Conservation (phyloP, 2,888 invertebrate species). For the Epistrophella euchroma region DNA sequence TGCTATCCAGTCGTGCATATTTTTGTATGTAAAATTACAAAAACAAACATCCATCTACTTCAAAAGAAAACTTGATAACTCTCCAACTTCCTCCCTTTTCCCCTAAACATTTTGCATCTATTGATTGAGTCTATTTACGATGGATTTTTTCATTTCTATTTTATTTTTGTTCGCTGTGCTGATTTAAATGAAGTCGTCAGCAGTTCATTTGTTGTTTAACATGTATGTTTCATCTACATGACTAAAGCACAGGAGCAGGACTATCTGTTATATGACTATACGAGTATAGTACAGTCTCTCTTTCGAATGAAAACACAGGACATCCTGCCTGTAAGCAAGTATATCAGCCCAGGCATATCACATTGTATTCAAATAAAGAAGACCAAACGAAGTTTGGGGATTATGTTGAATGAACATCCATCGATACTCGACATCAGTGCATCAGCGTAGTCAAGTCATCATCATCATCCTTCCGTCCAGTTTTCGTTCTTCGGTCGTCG, state of each 20-base stretch:
- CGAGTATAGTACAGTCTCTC: not conserved
- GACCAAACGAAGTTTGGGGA: constrained; percentile 33
- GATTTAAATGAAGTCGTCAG: constrained; percentile 68
- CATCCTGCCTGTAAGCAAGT: constrained; percentile 7
- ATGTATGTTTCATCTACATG: constrained; percentile 45
- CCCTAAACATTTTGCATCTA: constrained; percentile 7
- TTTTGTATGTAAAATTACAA: no score
- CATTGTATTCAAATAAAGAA: constrained; percentile 66
- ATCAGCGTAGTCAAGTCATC: constrained; percentile 21
- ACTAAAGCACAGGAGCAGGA: not conserved
- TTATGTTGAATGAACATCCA: constrained; percentile 17
- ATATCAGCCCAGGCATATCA: constrained; percentile 30
- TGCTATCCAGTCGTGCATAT: no score
- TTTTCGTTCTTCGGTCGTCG: constrained; percentile 9
- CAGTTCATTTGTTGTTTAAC: constrained; percentile 69
- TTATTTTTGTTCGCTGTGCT: constrained; percentile 26
- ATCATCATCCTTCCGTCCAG: not conserved
- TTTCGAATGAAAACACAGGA: not conserved
- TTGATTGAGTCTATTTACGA: constrained; percentile 32
- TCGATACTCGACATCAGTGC: constrained; percentile 16
- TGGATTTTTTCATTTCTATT: constrained; percentile 16
- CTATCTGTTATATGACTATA: not conserved
- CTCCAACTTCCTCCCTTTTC: not conserved
- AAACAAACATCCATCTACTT: not conserved
- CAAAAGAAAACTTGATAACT: not conserved